Conservation (phyloP, 2,888 invertebrate genomes). For the Adineta ricciae region DNA sequence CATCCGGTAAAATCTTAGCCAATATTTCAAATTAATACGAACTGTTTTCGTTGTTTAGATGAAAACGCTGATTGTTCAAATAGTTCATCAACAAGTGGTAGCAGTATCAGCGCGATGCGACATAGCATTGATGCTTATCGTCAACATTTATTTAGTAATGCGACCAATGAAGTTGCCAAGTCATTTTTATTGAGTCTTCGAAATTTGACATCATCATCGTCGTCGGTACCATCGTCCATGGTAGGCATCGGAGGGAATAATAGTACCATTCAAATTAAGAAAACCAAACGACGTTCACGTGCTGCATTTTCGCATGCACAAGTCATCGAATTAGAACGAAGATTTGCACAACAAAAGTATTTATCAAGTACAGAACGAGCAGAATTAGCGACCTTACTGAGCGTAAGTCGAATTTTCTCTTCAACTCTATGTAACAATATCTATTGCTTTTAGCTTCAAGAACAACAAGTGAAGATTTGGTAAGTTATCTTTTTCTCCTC, state of each 20-base stretch:
- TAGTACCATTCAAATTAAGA: neutral
- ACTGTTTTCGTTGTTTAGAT: neutral
- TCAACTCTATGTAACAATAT: neutral
- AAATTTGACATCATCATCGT: neutral
- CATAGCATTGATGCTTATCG: neutral
- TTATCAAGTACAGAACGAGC: conserved; percentile 84
- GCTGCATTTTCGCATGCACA: conserved; percentile 94
- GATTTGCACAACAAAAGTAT: conserved; percentile 80
- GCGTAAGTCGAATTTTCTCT: conserved; percentile 55
- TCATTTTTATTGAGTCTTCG: neutral
- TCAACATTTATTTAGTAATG: neutral
- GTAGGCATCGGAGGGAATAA: neutral
- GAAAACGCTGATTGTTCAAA: neutral
- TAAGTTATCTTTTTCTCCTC: conserved; percentile 58
- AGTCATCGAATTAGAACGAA: conserved; percentile 64
- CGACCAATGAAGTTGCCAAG: neutral
- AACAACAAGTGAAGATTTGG: conserved; percentile 58
- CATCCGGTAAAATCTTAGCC: neutral
- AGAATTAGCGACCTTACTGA: conserved; percentile 73
- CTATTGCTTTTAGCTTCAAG: conserved; percentile 27
- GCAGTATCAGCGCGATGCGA: neutral
- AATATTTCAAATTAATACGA: neutral
- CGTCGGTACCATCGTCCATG: neutral
- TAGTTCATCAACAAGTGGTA: neutral
- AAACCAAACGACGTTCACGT: conserved; percentile 73